Evolutionary conservation across 2,888 invertebrate genomes (phyloP).

Genomic region (Amphimallon solstitiale): DNA sequence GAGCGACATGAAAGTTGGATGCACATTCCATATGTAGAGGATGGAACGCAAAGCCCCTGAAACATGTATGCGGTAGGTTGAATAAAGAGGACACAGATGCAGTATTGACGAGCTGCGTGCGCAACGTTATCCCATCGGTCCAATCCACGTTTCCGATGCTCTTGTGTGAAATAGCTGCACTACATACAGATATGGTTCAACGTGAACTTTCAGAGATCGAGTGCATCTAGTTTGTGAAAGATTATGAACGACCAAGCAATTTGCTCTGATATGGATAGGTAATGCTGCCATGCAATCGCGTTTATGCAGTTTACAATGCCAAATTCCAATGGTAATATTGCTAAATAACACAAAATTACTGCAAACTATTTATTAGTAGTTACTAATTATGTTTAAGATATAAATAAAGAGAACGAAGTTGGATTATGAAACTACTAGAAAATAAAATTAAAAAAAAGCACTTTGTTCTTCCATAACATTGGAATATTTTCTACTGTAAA

Average conservation of each 20-base stretch:
- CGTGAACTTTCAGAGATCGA: slow-evolving; percentile 20
- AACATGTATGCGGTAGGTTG: slow-evolving; percentile 41
- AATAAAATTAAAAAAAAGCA: no score
- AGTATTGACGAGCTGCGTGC: slow-evolving; percentile 56
- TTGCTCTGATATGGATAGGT: no score
- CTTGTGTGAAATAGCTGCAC: slow-evolving; percentile 11
- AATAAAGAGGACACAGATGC: slow-evolving; percentile 46
- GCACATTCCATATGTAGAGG: slow-evolving; percentile 31
- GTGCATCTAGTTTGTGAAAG: slow-evolving; percentile 14
- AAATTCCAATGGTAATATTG: no score
- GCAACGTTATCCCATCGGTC: slow-evolving; percentile 43
- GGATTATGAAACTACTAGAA: no score
- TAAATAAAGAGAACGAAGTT: no score
- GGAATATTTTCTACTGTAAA: no score
- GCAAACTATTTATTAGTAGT: no score
- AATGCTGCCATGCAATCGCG: no score
- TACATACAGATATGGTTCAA: slow-evolving; percentile 6
- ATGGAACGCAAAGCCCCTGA: slow-evolving; percentile 29
- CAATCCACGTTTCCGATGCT: slow-evolving; percentile 34
- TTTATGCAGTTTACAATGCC: no score
- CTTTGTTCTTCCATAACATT: no score
- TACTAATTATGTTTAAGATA: no score
- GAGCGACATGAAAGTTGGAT: slow-evolving; percentile 34
- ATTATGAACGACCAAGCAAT: background rate
- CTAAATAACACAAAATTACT: no score